Evolutionary conservation across 1,140 invertebrate species (phyloP), one percentile per base, ranked within the genome.

Genomic region (Aethina tumida): DNA sequence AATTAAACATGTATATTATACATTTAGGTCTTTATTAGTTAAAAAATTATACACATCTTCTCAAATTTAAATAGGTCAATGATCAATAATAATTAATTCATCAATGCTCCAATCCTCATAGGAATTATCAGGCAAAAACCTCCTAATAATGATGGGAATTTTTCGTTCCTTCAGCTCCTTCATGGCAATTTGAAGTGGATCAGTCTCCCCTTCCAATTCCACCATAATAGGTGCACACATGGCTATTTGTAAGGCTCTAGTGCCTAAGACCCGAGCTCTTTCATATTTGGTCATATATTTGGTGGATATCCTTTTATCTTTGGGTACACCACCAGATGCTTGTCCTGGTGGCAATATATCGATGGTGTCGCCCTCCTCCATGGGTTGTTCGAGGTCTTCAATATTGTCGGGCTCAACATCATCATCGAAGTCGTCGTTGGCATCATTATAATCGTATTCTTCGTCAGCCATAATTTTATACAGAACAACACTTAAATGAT

Each of bases 181-280:
- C 84, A 97, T 95, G 1, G 96, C 96, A 55, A 99, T 97, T 60
- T 95, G 88, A 13, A 99, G 63, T 0, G 96, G 95, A 69, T 99
- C 96, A 0, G 92, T 98, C 70, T 99, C 96, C 27, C 93, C 93
- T 64, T 98, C 96, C 14, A 99, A 65, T 64, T 99, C 96, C 14
- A 99, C 96, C 96, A 99, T 99, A 0, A 99, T 92, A 4, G 96
- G 96, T 6, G 96, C 95, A 71, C 96, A 97, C 96, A 99, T 99
- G 0, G 95, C 91, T 56, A 99, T 99, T 65, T 99, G 96, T 15
- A 99, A 65, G 0, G 96, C 96, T 59, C 96, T 69, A 2, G 96
- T 99, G 2, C 96, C 94, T 42, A 95, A 60, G 0, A 97, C 86
- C 47, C 93, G 66, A 1, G 93, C 93, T 49, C 93, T 65, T 68